Percentiles rank a stretch among this genome's conserved stretches.
Evolutionary conservation across 2,797 vertebrate genomes (phyloP).

Genomic region (Cuculus canorus): DNA sequence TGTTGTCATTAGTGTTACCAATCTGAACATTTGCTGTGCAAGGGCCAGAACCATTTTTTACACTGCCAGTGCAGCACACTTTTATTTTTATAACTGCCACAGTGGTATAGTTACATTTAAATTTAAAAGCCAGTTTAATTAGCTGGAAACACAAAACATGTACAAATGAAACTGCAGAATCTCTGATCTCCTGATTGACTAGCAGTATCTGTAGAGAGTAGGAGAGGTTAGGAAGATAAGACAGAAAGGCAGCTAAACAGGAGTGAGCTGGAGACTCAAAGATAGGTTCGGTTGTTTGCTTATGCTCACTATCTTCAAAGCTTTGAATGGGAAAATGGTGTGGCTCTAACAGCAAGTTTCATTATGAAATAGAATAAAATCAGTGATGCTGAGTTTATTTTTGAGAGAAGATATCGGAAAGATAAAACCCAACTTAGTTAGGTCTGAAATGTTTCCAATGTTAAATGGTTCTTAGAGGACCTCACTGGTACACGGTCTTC

Average conservation of each 20-base stretch:
- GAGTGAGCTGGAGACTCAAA: not conserved
- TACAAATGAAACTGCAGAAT: not conserved
- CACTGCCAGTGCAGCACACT: not conserved
- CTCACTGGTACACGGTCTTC: not conserved
- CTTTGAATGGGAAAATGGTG: not conserved
- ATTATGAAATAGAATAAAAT: not conserved
- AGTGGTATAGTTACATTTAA: not conserved
- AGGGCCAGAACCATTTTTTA: not conserved
- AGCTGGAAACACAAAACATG: not conserved
- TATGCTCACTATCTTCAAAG: not conserved
- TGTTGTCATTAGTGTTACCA: conserved; percentile 7
- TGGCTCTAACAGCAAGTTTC: not conserved
- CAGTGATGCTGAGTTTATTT: not conserved
- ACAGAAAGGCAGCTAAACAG: not conserved
- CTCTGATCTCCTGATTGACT: not conserved
- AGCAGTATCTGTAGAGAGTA: not conserved
- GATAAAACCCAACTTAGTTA: not conserved
- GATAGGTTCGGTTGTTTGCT: not conserved
- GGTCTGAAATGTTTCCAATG: not conserved
- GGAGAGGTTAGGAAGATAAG: not conserved
- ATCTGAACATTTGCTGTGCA: not conserved
- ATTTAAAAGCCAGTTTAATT: conserved; percentile 8
- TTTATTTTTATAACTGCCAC: conserved; percentile 11
- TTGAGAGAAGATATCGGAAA: not conserved
- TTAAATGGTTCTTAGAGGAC: not conserved